Evolutionary conservation across 2,797 vertebrate species (phyloP).

Genomic region (Neomorphus geoffroyi): DNA sequence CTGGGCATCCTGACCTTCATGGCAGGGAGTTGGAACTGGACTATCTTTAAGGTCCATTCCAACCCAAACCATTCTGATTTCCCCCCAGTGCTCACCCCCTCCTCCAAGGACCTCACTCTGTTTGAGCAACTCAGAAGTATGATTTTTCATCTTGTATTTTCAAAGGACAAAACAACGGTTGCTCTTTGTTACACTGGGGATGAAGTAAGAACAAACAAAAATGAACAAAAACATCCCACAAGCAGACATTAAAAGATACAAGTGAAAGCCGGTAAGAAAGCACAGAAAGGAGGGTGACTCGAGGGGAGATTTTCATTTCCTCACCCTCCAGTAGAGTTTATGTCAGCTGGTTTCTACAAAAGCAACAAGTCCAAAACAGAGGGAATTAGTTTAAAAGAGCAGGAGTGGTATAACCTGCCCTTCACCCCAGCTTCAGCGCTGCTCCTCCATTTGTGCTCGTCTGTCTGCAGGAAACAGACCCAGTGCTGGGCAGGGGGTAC

Average conservation of each 20-base stretch:
- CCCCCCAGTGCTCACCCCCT: neutral
- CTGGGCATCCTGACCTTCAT: neutral
- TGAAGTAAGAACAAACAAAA: neutral
- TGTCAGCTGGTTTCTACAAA: neutral
- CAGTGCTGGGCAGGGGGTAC: rapidly evolving
- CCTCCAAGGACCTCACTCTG: neutral
- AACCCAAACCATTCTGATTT: too few relatives aligned
- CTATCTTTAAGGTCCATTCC: too few relatives aligned
- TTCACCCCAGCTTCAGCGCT: neutral
- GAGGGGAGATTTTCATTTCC: neutral
- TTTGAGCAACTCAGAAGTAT: neutral
- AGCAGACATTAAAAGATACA: neutral
- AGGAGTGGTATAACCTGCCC: neutral
- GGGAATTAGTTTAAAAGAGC: neutral
- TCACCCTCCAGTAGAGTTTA: neutral
- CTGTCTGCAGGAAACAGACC: neutral
- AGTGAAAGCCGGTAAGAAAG: neutral
- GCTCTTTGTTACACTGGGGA: neutral
- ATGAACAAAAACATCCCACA: neutral
- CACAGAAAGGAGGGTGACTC: neutral
- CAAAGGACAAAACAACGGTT: neutral
- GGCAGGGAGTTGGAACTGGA: too few relatives aligned
- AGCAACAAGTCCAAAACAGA: neutral
- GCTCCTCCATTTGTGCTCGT: neutral
- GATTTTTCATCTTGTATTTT: neutral